phyloP scores from a whole-genome alignment of 2,797 vertebrate genomes.

The Pagetopsis macropterus region DNA sequence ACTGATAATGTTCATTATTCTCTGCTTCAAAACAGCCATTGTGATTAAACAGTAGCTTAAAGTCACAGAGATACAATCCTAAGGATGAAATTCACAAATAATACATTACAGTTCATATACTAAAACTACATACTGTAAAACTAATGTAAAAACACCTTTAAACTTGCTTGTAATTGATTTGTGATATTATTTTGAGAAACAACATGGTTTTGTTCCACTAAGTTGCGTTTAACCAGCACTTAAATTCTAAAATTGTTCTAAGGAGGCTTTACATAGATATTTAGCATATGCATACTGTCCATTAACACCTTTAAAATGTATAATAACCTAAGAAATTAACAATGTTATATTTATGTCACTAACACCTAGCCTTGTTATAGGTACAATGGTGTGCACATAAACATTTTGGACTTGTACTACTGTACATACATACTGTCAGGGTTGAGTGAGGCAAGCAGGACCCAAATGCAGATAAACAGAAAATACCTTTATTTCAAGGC shows the following conservation, averaged over 20 bases:
- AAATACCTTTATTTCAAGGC: no score
- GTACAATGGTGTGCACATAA: neutral
- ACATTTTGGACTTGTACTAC: neutral
- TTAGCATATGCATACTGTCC: no score
- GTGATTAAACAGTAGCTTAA: neutral
- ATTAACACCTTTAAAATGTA: neutral
- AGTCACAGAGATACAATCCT: neutral
- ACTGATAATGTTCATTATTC: neutral
- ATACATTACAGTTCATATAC: neutral
- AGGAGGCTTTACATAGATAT: no score
- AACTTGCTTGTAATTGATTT: no score
- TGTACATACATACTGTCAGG: no score
- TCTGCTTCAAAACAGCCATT: neutral
- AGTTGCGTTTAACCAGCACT: no score
- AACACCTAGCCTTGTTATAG: neutral
- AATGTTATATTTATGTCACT: neutral
- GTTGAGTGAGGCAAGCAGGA: no score
- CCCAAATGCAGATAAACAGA: no score
- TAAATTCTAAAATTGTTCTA: no score
- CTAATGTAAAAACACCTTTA: no score
- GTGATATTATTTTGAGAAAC: no score
- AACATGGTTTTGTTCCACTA: no score
- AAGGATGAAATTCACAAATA: neutral
- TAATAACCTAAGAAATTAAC: neutral
- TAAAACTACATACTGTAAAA: neutral